phyloP scores from a whole-genome alignment of 2,888 invertebrate genomes.

The Halictus quadricinctus region DNA sequence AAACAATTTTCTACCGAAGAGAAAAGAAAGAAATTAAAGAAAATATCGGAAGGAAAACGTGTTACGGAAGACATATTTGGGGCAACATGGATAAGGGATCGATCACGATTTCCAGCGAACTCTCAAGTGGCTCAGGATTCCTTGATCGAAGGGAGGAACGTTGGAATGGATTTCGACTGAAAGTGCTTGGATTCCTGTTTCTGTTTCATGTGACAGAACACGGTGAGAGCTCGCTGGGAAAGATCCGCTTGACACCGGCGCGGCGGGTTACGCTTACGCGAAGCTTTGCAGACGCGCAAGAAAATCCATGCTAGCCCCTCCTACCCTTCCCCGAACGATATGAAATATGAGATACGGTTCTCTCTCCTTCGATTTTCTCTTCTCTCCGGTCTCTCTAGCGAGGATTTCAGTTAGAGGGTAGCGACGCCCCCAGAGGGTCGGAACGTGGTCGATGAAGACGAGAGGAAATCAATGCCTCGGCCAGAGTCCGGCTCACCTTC shows the following conservation, averaged over 20 bases:
- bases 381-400: constrained; percentile 58
- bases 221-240: constrained; percentile 22
- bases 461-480: constrained; percentile 82
- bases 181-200: constrained; percentile 44
- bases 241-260: constrained; percentile 78
- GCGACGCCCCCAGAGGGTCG: constrained; percentile 74
- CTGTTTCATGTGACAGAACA: constrained; percentile 43
- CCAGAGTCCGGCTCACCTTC: constrained; percentile 74
- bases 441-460: constrained; percentile 80
- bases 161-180: constrained; percentile 25
- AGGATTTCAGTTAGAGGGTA: constrained; percentile 67
- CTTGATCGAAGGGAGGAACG: constrained; percentile 3
- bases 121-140: not conserved
- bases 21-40: too few relatives aligned
- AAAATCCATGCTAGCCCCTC: constrained; percentile 78
- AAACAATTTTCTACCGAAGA: too few relatives aligned
- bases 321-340: constrained; percentile 68
- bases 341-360: constrained; percentile 80
- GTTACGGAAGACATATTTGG: not conserved
- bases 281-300: constrained; percentile 73
- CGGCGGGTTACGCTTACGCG: constrained; percentile 76
- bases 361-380: constrained; percentile 66
- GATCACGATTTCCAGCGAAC: not conserved
- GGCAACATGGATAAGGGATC: not conserved
- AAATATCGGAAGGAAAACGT: not conserved